phyloP scores from a whole-genome alignment of 2,888 invertebrate genomes.

The Ecliptopera silaceata region DNA sequence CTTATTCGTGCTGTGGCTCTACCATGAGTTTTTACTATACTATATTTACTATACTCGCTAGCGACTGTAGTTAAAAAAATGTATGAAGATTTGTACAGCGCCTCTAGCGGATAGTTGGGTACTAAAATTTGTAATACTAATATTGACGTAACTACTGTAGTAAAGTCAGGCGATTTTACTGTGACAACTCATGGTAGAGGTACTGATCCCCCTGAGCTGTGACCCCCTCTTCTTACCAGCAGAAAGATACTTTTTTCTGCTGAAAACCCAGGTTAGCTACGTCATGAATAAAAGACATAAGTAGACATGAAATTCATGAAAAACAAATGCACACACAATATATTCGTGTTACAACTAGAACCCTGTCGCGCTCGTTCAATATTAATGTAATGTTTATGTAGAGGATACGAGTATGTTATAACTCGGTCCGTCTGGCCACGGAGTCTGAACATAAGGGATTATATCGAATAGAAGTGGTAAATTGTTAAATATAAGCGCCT shows the following conservation, averaged over 20 bases:
- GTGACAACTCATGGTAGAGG: too few relatives aligned
- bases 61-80: too few relatives aligned
- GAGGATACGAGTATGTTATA: constrained; percentile 37
- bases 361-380: constrained; percentile 49
- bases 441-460: background rate
- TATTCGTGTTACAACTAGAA: constrained; percentile 37
- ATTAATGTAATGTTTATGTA: constrained; percentile 55
- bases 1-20: too few relatives aligned
- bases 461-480: background rate
- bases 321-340: constrained; percentile 43
- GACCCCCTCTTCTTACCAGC: too few relatives aligned
- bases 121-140: too few relatives aligned
- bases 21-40: too few relatives aligned
- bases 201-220: too few relatives aligned
- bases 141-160: too few relatives aligned
- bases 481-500: background rate
- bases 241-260: background rate
- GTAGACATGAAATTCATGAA: constrained; percentile 45
- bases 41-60: too few relatives aligned
- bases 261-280: constrained; percentile 24
- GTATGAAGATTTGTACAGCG: too few relatives aligned
- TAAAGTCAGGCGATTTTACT: too few relatives aligned
- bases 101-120: too few relatives aligned
- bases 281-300: constrained; percentile 31
- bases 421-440: constrained; percentile 13